Evolutionary conservation across 2,888 invertebrate genomes (phyloP), one percentile per base, ranked within the genome.

Genomic region (Aleiodes leptofemur): DNA sequence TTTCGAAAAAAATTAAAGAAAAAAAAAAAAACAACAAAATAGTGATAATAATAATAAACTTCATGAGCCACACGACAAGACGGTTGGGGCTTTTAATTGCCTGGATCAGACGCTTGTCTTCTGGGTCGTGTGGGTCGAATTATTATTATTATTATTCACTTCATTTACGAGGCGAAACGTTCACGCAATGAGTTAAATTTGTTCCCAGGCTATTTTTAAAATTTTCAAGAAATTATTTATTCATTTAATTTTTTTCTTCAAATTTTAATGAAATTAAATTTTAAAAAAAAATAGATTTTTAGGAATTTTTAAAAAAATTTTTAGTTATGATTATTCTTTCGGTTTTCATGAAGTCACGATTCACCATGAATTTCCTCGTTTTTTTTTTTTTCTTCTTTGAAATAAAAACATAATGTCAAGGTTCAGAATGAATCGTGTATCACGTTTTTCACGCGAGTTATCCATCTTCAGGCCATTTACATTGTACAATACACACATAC

Each of bases 51-150:
- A 11, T 43, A 43, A 43, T 43, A 43, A 43, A 43, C 43, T 43
- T 43, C 43, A 61, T 61, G 61, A 16, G 55, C 80, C 81, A 81
- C 82, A 82, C 77, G 76, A 64, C 79, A 79, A 79, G 78, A 76
- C 73, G 77, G 79, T 81, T 81, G 82, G 61, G 61, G 80, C 82
- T 83, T 84, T 86, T 88, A 88, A 88, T 88, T 88, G 86, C 85
- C 81, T 78, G 75, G 81, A 83, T 83, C 64, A 64, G 64, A 64
- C 64, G 64, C 64, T 64, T 64, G 64, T 64, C 64, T 61, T 43
- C 38, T 23, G 64, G 64, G 64, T 64, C 64, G 64, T 64, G 64
- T 64, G 64, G 64, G 64, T 64, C 64, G 64, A 64, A 48, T 64
- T 64, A 43, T 59, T 48, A 43, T 64, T 64, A 11, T 64, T 64